phyloP scores from a whole-genome alignment of 1,140 invertebrate genomes.

The Drosophila pachea region DNA sequence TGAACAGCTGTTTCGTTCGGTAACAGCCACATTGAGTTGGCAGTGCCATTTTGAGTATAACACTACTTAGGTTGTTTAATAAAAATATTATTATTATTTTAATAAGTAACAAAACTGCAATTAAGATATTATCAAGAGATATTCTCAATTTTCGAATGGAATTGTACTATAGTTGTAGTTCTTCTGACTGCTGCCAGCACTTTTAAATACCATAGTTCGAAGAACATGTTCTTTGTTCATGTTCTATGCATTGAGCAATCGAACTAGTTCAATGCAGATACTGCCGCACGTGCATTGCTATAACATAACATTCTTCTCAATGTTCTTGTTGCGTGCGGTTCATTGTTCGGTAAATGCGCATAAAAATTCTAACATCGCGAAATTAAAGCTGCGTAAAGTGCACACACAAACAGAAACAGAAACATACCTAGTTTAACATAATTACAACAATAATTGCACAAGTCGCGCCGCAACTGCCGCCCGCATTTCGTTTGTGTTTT shows the following conservation, averaged over 20 bases:
- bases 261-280: conserved; percentile 11
- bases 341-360: conserved; percentile 39
- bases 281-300: conserved; percentile 33
- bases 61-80: background rate
- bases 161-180: background rate
- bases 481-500: conserved; percentile 9
- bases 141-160: background rate
- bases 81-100: background rate
- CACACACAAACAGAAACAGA: conserved; percentile 16
- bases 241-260: background rate
- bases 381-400: conserved; percentile 41
- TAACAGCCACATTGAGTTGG: conserved; percentile 6
- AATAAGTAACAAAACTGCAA: too few species aligned
- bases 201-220: background rate
- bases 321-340: conserved; percentile 59
- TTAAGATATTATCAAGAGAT: too few species aligned
- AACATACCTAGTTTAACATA: conserved; percentile 33
- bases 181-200: background rate
- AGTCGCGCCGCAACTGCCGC: conserved; percentile 8
- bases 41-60: conserved; percentile 14
- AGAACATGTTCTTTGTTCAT: background rate
- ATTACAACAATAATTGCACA: conserved; percentile 19
- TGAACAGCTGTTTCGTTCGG: background rate
- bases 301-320: conserved; percentile 50
- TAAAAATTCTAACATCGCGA: conserved; percentile 38